Evolutionary conservation across 2,113 vertebrate species (phyloP).

Genomic region (Sarotherodon lohbergeri): DNA sequence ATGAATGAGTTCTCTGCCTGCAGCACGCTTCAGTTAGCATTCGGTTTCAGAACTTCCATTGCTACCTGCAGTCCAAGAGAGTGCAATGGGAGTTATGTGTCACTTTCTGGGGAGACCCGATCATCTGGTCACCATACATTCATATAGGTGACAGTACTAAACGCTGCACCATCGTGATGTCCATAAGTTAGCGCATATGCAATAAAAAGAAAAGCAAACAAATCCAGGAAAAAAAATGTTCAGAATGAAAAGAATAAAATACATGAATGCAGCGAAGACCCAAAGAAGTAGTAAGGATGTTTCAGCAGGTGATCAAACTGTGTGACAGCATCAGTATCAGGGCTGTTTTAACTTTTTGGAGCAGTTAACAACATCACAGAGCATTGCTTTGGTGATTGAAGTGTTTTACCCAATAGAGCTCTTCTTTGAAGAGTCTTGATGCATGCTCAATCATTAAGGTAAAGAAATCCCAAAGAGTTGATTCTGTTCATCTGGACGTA

Average conservation of each 20-base stretch:
- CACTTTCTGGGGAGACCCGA: neutral
- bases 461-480: neutral
- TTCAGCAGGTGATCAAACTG: neutral
- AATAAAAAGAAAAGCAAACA: neutral
- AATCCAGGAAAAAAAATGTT: neutral
- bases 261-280: neutral
- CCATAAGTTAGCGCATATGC: neutral
- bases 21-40: neutral
- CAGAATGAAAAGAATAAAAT: neutral
- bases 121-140: neutral
- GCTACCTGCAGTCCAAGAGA: neutral
- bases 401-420: fast-evolving
- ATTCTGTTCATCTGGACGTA: neutral
- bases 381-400: neutral
- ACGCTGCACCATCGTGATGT: neutral
- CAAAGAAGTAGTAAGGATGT: neutral
- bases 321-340: neutral
- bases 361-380: neutral
- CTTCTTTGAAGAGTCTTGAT: neutral
- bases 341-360: neutral
- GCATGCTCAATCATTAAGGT: neutral
- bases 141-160: neutral
- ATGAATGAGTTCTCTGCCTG: neutral
- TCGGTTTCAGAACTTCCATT: neutral
- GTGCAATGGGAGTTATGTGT: neutral